Evolutionary conservation across 2,797 vertebrate species (phyloP).

Genomic region (Xenopus petersii): DNA sequence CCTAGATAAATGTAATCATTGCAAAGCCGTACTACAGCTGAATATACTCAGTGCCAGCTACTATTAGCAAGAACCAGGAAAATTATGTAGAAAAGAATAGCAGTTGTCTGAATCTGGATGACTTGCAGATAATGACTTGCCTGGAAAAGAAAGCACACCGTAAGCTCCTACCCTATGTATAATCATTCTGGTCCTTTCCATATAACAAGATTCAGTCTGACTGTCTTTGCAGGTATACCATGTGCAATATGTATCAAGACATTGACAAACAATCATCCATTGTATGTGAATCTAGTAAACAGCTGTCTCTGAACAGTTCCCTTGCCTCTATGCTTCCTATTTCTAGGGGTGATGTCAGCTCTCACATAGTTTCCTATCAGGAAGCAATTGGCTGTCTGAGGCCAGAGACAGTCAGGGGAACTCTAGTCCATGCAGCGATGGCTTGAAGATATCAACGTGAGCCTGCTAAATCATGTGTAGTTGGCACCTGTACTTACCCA

Average conservation of each 20-base stretch:
- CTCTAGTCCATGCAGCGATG: no score
- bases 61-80: no score
- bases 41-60: no score
- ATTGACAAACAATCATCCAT: conserved; percentile 44
- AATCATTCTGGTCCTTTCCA: background rate
- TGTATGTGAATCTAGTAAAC: conserved; percentile 40
- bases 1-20: conserved; percentile 7
- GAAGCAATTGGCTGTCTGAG: conserved; percentile 7
- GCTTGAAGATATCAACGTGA: no score
- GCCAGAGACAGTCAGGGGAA: background rate
- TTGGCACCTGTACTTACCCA: no score
- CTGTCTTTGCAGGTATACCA: conserved; percentile 23
- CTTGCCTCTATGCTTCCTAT: conserved; percentile 32
- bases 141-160: no score
- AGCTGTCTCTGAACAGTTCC: conserved; percentile 43
- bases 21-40: background rate
- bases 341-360: conserved; percentile 19
- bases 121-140: no score
- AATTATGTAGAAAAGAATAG: no score
- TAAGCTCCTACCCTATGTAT: no score
- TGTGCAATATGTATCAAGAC: conserved; percentile 40
- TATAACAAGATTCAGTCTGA: conserved; percentile 21
- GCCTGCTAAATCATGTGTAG: no score
- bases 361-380: conserved; percentile 28
- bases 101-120: no score